Base-by-base conservation (phyloP, 2,797 vertebrate species). In the Eidolon dupreanum region DNA sequence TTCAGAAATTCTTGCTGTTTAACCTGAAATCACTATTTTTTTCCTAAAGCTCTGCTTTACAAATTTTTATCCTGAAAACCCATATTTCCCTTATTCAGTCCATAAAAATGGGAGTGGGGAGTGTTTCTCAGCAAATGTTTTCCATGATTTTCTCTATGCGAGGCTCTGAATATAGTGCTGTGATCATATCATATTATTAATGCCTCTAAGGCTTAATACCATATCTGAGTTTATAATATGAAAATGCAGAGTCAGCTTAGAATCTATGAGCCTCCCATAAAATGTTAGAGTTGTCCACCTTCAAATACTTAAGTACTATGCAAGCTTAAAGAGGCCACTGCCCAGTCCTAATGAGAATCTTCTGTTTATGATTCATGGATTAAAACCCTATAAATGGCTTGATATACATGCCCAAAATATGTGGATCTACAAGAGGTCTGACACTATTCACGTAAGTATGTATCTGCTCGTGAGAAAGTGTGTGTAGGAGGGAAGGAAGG, bases 401-500 rank as follows among this genome's bases (percentile, higher is more conserved):
- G 41, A 95, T 91, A 75, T 84, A 87, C 97, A 97, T 95, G 96
- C 83, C 65, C 83, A 78, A 97, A 97, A 90, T 97, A 97, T 96
- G 97, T 90, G 86, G 93, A 74, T 81, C 83, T 59, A 90, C 97
- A 91, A 94, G 96, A 96, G 70, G 28, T 93, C 95, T 71, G 84
- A 84, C 86, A 94, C 51, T 61, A 65, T 83, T 87, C 79, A 41
- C 38, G n/a, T 88, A 83, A 93, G 74, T 93, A 82, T 92, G 77
- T 82, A 79, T 96, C 79, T 63, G 83, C 93, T 85, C 83, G 24
- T 98, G 97, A 97, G 97, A 98, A 97, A 98, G 89, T 92, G 38
- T 84, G 94, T 78, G 97, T 97, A 94, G 97, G 97, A 97, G 94
- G 94, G 36, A 89, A 77, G 90, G 77, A 84, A 79, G 70, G 78